Conservation (phyloP, 2,113 vertebrate genomes). For the Euleptes europaea region DNA sequence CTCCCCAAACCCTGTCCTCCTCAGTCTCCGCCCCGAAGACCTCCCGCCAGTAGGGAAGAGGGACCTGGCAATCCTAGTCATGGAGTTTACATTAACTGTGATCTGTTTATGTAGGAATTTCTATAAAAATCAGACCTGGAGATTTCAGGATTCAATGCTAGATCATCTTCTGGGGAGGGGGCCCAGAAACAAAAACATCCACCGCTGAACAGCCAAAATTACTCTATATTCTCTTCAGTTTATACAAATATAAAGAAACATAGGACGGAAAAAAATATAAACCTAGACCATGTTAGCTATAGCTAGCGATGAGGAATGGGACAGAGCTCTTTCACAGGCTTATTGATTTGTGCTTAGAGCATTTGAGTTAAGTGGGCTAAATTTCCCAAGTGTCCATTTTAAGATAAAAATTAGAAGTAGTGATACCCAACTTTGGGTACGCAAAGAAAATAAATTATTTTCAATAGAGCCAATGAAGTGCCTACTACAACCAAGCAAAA, state of each 20-base stretch:
- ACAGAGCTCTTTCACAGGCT: conserved; percentile 2
- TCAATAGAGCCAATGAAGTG: conserved; percentile 33
- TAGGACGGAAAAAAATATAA: too few species aligned
- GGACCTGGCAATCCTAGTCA: too few species aligned
- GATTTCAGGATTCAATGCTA: conserved; percentile 8
- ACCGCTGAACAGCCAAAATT: not conserved
- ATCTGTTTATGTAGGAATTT: not conserved
- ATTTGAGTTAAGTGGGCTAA: too few species aligned
- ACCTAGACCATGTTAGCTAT: too few species aligned
- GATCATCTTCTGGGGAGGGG: not conserved
- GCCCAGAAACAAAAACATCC: conserved; percentile 13
- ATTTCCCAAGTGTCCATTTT: conserved; percentile 41
- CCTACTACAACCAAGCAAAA: conserved; percentile 17
- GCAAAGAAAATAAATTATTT: conserved; percentile 39
- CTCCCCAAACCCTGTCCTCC: too few species aligned
- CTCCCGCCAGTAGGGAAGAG: too few species aligned
- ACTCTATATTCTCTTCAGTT: not conserved
- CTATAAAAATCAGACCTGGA: conserved; percentile 28
- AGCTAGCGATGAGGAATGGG: not conserved
- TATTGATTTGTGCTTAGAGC: conserved; percentile 23
- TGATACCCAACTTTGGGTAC: conserved; percentile 9
- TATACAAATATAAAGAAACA: conserved; percentile 25
- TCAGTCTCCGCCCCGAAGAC: too few species aligned
- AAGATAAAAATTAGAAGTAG: conserved; percentile 41
- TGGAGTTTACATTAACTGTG: not conserved